phyloP scores from a whole-genome alignment of 2,113 vertebrate genomes.

The Muntiacus muntjak region DNA sequence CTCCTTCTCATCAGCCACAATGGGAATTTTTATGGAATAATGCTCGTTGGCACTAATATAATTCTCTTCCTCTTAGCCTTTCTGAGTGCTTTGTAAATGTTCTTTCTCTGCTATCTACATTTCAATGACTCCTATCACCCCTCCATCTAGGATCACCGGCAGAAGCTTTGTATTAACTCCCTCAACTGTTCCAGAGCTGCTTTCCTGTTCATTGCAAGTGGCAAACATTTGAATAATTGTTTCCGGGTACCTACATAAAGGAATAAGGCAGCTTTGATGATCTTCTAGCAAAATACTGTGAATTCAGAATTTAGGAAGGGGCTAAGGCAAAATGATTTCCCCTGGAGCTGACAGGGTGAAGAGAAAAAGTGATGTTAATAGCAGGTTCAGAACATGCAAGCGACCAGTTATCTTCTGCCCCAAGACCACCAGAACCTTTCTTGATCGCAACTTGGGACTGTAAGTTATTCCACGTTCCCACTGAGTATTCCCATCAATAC shows the following conservation, averaged over 20 bases:
- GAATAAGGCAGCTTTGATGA: constrained; percentile 38
- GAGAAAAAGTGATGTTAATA: background rate
- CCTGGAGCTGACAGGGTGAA: background rate
- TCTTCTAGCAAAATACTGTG: constrained; percentile 1
- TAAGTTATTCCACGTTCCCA: constrained; percentile 10
- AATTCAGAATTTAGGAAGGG: constrained; percentile 45
- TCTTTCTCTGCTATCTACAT: constrained; percentile 48
- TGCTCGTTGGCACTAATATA: constrained; percentile 37
- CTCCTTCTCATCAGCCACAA: constrained; percentile 66
- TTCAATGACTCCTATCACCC: constrained; percentile 32
- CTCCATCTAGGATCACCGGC: constrained; percentile 9
- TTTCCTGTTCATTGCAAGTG: background rate
- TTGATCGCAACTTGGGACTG: background rate
- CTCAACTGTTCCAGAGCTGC: background rate
- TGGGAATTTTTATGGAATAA: constrained; percentile 63
- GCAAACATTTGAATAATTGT: constrained; percentile 62
- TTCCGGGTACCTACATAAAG: constrained; percentile 27
- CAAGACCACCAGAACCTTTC: background rate
- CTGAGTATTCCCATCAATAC: background rate
- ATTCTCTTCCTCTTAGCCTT: constrained; percentile 37
- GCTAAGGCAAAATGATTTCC: background rate
- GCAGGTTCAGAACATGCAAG: constrained; percentile 7
- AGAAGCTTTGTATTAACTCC: constrained; percentile 14
- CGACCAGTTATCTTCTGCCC: background rate
- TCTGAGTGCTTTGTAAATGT: constrained; percentile 39